Conservation (phyloP, 1,140 invertebrate genomes). For the Ceratosolen solmsi region DNA sequence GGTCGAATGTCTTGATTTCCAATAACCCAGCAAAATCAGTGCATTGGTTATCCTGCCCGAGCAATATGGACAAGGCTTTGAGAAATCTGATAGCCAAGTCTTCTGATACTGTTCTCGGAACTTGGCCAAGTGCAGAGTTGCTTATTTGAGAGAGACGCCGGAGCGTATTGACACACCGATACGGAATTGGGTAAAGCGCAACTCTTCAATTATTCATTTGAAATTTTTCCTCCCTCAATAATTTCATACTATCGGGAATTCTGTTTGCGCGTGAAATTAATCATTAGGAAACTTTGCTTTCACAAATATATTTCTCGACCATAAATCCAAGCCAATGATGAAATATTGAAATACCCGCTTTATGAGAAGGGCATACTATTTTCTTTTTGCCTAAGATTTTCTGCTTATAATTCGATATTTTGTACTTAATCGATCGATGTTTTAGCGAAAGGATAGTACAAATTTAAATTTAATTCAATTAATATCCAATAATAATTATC, state of each 20-base stretch:
- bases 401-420: too few relatives aligned
- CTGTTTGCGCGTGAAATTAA: not conserved
- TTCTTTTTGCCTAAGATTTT: too few relatives aligned
- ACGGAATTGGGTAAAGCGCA: not conserved
- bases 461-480: too few relatives aligned
- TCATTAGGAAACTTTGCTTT: too few relatives aligned
- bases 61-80: not conserved
- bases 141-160: too few relatives aligned
- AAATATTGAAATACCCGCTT: not conserved
- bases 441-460: too few relatives aligned
- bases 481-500: too few relatives aligned
- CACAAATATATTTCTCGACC: not conserved
- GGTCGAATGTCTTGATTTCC: conserved; percentile 33
- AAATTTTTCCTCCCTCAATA: not conserved
- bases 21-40: conserved; percentile 23
- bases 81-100: conserved; percentile 34
- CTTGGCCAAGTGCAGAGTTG: too few relatives aligned
- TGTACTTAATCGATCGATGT: too few relatives aligned
- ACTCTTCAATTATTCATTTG: not conserved
- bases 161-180: too few relatives aligned
- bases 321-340: not conserved
- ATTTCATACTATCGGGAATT: not conserved
- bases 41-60: not conserved
- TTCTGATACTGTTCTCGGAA: too few relatives aligned
- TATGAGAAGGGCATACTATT: too few relatives aligned